Evolutionary conservation across 2,113 vertebrate species (phyloP).

Genomic region (Bufo bufo): DNA sequence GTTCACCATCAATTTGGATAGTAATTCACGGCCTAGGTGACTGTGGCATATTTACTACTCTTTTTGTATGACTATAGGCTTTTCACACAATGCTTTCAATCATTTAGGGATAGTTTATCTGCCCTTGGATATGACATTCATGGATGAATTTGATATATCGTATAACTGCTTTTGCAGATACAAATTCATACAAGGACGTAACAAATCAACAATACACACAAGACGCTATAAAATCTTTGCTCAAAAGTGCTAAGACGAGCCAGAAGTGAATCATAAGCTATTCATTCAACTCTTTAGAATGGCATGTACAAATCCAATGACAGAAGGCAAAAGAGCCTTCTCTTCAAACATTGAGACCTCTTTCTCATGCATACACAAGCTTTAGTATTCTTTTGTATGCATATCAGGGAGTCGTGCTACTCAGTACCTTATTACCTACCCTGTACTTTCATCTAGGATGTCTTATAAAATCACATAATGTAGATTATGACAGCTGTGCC

Average conservation of each 20-base stretch:
- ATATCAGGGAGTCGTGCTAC: conserved; percentile 6
- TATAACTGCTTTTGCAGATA: conserved; percentile 18
- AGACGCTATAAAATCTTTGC: conserved; percentile 11
- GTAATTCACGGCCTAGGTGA: conserved; percentile 12
- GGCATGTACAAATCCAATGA: conserved; percentile 16
- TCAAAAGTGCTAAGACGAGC: conserved; percentile 6
- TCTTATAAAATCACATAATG: conserved; percentile 27
- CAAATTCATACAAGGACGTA: conserved; percentile 15
- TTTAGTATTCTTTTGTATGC: not conserved
- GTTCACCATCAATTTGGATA: not conserved
- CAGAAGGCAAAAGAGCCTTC: not conserved
- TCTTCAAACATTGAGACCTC: not conserved
- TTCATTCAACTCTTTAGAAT: not conserved
- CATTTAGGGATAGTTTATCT: conserved; percentile 29
- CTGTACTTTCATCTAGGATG: not conserved
- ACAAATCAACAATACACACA: conserved; percentile 23
- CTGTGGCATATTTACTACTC: conserved; percentile 8
- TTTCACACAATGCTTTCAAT: conserved; percentile 11
- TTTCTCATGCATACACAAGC: not conserved
- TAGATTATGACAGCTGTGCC: conserved; percentile 19
- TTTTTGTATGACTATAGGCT: conserved; percentile 12
- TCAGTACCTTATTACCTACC: not conserved
- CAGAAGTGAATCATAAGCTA: not conserved
- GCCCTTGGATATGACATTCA: conserved; percentile 17
- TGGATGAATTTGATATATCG: conserved; percentile 13